A percentile compares a stretch with the other conserved stretches of the same genome.
phyloP scores from a whole-genome alignment of 2,888 invertebrate species.

The Protophormia terraenovae region DNA sequence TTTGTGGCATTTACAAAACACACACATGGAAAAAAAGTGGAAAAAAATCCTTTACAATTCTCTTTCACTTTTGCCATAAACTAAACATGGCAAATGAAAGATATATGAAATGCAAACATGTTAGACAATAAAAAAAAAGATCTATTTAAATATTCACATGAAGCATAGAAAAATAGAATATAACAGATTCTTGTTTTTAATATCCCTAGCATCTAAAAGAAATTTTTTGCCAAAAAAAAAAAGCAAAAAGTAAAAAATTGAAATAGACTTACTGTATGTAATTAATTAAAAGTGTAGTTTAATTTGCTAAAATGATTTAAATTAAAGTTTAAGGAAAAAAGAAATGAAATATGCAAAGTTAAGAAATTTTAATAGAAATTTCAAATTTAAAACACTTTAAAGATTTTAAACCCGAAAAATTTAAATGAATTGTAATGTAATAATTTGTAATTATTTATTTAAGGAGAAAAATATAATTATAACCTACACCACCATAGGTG shows the following conservation, averaged over 20 bases:
- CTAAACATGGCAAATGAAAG: slow-evolving; percentile 56
- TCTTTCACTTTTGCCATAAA: slow-evolving; percentile 39
- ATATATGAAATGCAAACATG: slow-evolving; percentile 52
- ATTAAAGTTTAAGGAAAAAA: no score
- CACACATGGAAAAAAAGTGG: neutral
- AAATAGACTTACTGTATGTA: neutral
- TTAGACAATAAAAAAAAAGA: neutral
- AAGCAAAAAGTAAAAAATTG: neutral
- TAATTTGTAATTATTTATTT: no score
- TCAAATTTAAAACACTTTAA: no score
- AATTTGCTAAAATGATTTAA: neutral
- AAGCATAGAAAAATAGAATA: neutral
- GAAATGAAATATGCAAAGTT: no score
- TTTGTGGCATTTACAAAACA: slow-evolving; percentile 36
- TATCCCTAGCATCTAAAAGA: neutral
- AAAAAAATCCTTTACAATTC: slow-evolving; percentile 44
- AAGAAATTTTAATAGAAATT: no score
- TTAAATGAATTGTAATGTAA: no score
- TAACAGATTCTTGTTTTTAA: neutral
- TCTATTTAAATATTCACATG: slow-evolving; percentile 47
- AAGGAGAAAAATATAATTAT: no score
- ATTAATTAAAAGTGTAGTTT: slow-evolving; percentile 14
- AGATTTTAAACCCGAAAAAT: no score
- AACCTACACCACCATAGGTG: no score
- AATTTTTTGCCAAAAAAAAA: neutral